phyloP scores from a whole-genome alignment of 1,140 invertebrate species.

The Plutomurus gul region DNA sequence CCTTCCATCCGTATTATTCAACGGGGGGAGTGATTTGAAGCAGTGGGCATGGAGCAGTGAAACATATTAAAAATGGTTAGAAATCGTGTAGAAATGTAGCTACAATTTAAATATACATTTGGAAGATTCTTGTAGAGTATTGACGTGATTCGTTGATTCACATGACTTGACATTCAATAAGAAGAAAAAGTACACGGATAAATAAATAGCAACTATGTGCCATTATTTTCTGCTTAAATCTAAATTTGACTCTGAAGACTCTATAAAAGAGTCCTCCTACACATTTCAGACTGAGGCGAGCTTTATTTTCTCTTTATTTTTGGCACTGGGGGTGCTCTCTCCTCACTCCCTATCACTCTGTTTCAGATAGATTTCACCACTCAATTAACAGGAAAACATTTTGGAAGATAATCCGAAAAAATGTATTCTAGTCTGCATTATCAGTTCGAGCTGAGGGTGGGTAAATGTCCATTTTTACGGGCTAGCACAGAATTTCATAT shows the following conservation, averaged over 20 bases:
- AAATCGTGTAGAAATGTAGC: no score
- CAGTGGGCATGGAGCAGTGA: no score
- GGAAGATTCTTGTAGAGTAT: neutral
- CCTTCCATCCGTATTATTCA: no score
- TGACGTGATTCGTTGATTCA: conserved; percentile 10
- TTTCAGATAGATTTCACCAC: neutral
- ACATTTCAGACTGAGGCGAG: conserved; percentile 16
- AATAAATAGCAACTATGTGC: conserved; percentile 17
- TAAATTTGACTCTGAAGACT: conserved; percentile 20
- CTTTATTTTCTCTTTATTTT: conserved; percentile 26
- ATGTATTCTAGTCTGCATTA: no score
- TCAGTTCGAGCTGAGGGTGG: no score
- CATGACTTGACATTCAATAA: conserved; percentile 27
- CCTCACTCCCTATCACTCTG: neutral
- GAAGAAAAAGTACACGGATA: neutral
- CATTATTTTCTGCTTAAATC: conserved; percentile 22
- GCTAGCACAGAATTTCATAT: no score
- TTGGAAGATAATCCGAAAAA: neutral
- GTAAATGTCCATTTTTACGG: no score
- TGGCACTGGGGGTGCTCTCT: conserved; percentile 19
- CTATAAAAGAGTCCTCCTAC: conserved; percentile 23
- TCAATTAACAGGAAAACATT: conserved; percentile 3
- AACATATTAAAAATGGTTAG: no score
- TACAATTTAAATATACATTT: neutral
- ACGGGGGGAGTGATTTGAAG: no score